Conservation (phyloP, 2,888 invertebrate genomes). For the Muschampia plurimacula region DNA sequence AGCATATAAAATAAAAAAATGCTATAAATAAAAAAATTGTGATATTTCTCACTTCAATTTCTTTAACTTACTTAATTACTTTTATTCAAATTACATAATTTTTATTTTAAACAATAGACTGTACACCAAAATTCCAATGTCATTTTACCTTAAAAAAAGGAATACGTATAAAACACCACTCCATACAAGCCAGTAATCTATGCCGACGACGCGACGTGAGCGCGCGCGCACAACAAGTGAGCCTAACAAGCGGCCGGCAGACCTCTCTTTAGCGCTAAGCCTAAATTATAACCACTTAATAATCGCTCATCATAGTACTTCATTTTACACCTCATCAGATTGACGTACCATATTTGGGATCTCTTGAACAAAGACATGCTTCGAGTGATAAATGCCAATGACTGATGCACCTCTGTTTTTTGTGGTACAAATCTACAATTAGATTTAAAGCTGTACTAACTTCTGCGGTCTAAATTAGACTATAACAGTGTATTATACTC, state of each 20-base stretch:
- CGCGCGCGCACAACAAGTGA: slow-evolving; percentile 81
- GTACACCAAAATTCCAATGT: neutral
- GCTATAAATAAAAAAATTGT: no score
- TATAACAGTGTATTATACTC: no score
- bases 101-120: neutral
- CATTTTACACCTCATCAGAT: slow-evolving; percentile 53
- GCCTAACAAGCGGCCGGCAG: slow-evolving; percentile 77
- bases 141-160: no score
- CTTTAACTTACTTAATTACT: no score
- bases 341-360: slow-evolving; percentile 42
- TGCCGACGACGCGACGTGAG: slow-evolving; percentile 44
- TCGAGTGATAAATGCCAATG: slow-evolving; percentile 12
- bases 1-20: no score
- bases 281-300: slow-evolving; percentile 77
- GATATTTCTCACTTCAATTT: no score
- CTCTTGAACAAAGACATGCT: slow-evolving; percentile 8
- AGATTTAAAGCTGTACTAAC: neutral
- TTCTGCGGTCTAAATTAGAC: no score
- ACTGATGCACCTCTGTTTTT: slow-evolving; percentile 2
- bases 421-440: neutral
- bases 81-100: no score
- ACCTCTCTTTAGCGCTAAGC: slow-evolving; percentile 71
- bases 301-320: slow-evolving; percentile 68
- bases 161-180: neutral
- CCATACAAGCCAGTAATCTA: slow-evolving; percentile 56